Base-by-base conservation (phyloP, 2,797 vertebrate species). In the Lateolabrax maculatus region DNA sequence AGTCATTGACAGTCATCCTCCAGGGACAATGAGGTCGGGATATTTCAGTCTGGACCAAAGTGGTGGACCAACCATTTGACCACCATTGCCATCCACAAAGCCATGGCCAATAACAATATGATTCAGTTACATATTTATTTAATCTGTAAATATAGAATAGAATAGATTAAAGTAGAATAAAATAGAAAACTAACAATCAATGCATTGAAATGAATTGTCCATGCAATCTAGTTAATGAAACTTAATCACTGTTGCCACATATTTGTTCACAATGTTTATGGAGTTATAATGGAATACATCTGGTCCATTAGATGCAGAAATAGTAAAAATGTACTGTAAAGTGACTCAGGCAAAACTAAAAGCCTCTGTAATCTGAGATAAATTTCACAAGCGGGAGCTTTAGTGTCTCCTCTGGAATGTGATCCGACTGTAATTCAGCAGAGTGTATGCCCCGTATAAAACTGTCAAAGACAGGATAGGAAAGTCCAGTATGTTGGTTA, bases 381-480 rank as follows among this genome's bases (percentile, higher is more conserved):
- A 44, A 70, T 80, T 85, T 85, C 68, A 81, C 43, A 77, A 90
- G 75, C 56, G 4, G 43, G 56, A 75, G 72, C 52, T 84, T 77
- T 39, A 43, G 53, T 56, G 48, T 67, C 64, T 85, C 57, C 81
- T 78, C 83, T 88, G 90, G 85, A 93, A 91, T 92, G 90, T 87
- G 67, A 69, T 84, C 79, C n/a, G 36, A 80, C 85, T 67, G 83
- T 89, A 87, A 82, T 78, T 89, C 78, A 83, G 70, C 68, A 6
- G 71, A 85, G 75, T 49, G 68, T 75, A 77, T 48, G 43, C 53
- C 55, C 60, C 15, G 2, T 63, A 86, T 90, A 78, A 83, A 91
- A 71, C 71, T 80, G 81, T 83, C 86, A 75, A 16, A 71, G 57
- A 49, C 67, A 36, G 71, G 77, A 77, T 12, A 66, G 56, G 68